Evolutionary conservation across 2,113 vertebrate species (phyloP).

Genomic region (Plecotus auritus): DNA sequence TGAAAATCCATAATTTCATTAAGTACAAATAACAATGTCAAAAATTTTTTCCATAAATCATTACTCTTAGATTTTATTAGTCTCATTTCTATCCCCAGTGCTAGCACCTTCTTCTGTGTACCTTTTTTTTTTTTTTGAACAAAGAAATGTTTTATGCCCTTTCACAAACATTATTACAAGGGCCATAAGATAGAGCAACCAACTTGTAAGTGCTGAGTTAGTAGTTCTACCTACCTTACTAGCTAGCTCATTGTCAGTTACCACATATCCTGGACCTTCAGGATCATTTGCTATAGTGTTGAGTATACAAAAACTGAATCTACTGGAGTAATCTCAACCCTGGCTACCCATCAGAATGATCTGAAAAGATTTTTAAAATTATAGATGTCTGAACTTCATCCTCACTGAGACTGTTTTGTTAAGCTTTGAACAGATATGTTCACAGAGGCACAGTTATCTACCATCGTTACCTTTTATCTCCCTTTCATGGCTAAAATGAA

Average conservation of each 20-base stretch:
- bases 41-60: neutral
- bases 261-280: neutral
- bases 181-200: neutral
- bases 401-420: neutral
- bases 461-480: neutral
- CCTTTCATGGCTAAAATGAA: constrained; percentile 10
- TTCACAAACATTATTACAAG: neutral
- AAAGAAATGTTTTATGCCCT: neutral
- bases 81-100: neutral
- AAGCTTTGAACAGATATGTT: neutral
- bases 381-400: neutral
- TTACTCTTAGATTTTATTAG: neutral
- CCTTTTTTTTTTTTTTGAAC: neutral
- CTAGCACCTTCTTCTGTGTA: neutral
- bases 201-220: neutral
- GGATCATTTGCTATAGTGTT: neutral
- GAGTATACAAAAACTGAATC: neutral
- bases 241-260: neutral
- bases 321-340: neutral
- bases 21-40: neutral
- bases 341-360: neutral
- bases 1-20: constrained; percentile 7
- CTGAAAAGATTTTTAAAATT: neutral
- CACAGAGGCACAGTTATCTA: neutral
- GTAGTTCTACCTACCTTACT: neutral